Conservation (phyloP, 1,140 invertebrate species). For the Macrobrachium rosenbergii region DNA sequence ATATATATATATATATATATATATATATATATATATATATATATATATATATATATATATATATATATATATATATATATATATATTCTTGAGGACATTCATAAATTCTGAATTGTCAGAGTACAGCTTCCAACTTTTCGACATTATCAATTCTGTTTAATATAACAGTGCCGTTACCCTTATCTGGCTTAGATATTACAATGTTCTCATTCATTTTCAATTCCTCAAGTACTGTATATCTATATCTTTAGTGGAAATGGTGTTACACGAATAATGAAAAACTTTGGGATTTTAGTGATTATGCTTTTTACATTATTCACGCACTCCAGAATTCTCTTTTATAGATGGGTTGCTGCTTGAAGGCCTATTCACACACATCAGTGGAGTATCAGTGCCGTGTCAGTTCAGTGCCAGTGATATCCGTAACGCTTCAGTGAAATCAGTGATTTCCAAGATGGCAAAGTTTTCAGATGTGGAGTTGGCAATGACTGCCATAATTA, state of each 20-base stretch:
- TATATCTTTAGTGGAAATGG: no score
- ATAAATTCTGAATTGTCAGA: neutral
- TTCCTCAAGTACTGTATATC: no score
- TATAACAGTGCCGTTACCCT: no score
- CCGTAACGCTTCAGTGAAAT: slow-evolving; percentile 9
- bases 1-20: slow-evolving; percentile 20
- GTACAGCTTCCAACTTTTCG: neutral
- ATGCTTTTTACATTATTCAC: neutral
- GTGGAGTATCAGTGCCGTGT: neutral
- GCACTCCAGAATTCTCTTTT: neutral
- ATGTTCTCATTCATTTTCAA: no score
- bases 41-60: slow-evolving; percentile 44
- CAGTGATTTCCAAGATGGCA: slow-evolving; percentile 16
- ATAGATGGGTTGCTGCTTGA: no score
- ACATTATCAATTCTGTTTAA: no score
- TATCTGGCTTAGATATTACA: no score
- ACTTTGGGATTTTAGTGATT: neutral
- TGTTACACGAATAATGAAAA: no score
- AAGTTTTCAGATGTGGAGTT: slow-evolving; percentile 2
- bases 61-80: slow-evolving; percentile 28
- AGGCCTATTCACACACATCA: slow-evolving; percentile 1
- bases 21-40: slow-evolving; percentile 44
- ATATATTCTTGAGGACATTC: neutral
- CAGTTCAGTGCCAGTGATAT: slow-evolving; percentile 17
- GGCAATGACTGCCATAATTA: slow-evolving; percentile 1